These are phyloP conservation scores for Protophormia terraenovae DNA, from an alignment of 2,888 invertebrate genomes.

Conservation along the genomic window DNA sequence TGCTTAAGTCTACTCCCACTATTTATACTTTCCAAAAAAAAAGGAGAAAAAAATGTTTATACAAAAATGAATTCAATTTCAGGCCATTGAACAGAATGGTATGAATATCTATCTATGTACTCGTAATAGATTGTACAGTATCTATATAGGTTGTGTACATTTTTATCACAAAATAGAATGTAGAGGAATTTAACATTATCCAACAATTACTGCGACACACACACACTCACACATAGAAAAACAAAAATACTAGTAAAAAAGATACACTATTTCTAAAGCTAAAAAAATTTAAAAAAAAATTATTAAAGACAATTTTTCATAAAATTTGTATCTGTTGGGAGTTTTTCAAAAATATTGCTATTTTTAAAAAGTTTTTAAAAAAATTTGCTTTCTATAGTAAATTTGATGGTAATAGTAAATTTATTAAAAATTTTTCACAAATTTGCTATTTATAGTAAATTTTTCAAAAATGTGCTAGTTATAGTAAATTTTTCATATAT, in stretches of 20 bases:
- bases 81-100: slow-evolving; percentile 52
- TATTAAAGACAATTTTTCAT: neutral
- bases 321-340: no score
- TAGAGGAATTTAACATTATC: slow-evolving; percentile 36
- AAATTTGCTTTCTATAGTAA: no score
- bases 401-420: no score
- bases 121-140: slow-evolving; percentile 13
- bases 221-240: neutral
- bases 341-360: no score
- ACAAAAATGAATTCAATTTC: slow-evolving; percentile 40
- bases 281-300: neutral
- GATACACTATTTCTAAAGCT: slow-evolving; percentile 23
- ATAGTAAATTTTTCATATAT: no score
- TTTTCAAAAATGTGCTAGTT: no score
- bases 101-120: slow-evolving; percentile 29
- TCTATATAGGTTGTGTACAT: slow-evolving; percentile 41
- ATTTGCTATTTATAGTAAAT: no score
- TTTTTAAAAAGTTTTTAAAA: no score
- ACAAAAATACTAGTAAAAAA: neutral
- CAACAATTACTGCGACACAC: slow-evolving; percentile 1
- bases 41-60: neutral
- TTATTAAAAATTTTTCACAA: no score
- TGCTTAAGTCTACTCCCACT: neutral
- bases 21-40: neutral
- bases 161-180: slow-evolving; percentile 28